Conservation (phyloP, 1,140 invertebrate species). For the Brachionus rotundiformis region DNA sequence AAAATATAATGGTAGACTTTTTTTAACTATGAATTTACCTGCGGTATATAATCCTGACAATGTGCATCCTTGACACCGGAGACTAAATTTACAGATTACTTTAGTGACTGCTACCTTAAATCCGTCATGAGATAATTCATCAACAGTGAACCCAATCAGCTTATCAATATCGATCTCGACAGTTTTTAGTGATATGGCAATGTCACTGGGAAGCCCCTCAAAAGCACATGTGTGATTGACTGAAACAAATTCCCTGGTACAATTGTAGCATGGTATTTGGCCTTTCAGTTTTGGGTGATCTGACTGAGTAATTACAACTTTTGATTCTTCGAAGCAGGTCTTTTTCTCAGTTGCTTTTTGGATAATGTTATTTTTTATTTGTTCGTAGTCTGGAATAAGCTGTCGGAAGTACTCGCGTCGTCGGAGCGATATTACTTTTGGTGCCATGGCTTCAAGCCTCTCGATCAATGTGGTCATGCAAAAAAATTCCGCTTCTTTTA, state of each 20-base stretch:
- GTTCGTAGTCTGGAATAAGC: slow-evolving; percentile 50
- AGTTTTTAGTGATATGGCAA: slow-evolving; percentile 36
- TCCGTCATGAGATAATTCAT: slow-evolving; percentile 46
- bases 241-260: slow-evolving; percentile 50
- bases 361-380: slow-evolving; percentile 49
- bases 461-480: slow-evolving; percentile 36
- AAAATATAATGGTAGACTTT: neutral
- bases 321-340: slow-evolving; percentile 38
- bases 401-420: slow-evolving; percentile 36
- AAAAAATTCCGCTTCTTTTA: slow-evolving; percentile 49
- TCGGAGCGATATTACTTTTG: slow-evolving; percentile 47
- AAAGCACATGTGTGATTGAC: slow-evolving; percentile 52
- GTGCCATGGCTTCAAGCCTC: slow-evolving; percentile 15
- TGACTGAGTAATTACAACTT: slow-evolving; percentile 50
- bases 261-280: slow-evolving; percentile 52
- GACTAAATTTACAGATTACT: slow-evolving; percentile 52
- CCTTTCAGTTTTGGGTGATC: slow-evolving; percentile 51
- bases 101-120: slow-evolving; percentile 6
- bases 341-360: slow-evolving; percentile 36
- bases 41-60: slow-evolving; percentile 51
- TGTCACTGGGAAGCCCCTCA: slow-evolving; percentile 40
- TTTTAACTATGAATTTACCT: neutral
- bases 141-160: slow-evolving; percentile 43
- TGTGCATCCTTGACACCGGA: slow-evolving; percentile 47
- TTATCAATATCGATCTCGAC: slow-evolving; percentile 50